Conservation (phyloP, 2,888 invertebrate species). For the Caenorhabditis sp. region DNA sequence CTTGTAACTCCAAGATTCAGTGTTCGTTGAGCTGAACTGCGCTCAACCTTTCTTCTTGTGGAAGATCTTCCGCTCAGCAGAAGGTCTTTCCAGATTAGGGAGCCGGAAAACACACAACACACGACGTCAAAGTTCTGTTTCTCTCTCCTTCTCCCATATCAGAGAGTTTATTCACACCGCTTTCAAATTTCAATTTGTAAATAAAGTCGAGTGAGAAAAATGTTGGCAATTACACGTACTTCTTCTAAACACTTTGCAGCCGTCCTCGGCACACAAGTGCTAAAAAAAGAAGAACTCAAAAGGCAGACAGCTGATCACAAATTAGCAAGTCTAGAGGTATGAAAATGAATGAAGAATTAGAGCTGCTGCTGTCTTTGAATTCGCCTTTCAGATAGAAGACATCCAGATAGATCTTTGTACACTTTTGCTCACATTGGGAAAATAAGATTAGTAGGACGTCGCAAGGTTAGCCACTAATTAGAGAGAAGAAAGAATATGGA, state of each 20-base stretch:
- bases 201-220: slow-evolving; percentile 4
- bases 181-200: slow-evolving; percentile 3
- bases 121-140: neutral
- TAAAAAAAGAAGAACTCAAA: too few species aligned
- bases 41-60: too few species aligned
- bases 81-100: too few species aligned
- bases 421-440: slow-evolving; percentile 5
- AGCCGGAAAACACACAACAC: too few species aligned
- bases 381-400: too few species aligned
- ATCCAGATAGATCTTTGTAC: neutral
- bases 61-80: too few species aligned
- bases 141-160: too few species aligned
- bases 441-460: slow-evolving; percentile 21
- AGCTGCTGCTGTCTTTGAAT: too few species aligned
- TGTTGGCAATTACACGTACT: slow-evolving; percentile 34
- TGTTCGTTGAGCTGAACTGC: too few species aligned
- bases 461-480: slow-evolving; percentile 24
- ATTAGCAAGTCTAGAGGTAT: neutral
- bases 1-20: too few species aligned
- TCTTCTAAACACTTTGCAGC: neutral
- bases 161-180: too few species aligned
- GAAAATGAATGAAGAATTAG: neutral
- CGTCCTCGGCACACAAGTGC: neutral
- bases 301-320: slow-evolving; percentile 23
- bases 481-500: slow-evolving; percentile 10